Conservation (phyloP, 1,140 invertebrate genomes). For the Antheraea pernyi region DNA sequence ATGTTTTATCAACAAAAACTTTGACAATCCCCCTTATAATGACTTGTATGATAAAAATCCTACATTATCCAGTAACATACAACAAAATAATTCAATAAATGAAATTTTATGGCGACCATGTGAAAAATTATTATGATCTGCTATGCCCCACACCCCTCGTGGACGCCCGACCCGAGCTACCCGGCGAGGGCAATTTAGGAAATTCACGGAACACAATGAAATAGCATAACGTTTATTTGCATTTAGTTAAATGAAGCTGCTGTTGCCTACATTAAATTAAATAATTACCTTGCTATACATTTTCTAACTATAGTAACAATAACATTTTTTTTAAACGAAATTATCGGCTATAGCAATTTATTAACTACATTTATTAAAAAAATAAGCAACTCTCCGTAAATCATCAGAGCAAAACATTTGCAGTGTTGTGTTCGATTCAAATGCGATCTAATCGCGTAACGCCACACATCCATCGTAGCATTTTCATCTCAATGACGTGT, state of each 20-base stretch:
- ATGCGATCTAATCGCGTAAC: no score
- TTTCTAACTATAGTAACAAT: neutral
- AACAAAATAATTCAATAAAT: neutral
- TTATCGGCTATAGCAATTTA: no score
- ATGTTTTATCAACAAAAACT: neutral
- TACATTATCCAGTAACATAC: neutral
- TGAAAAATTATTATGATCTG: constrained; percentile 33
- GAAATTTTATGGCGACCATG: constrained; percentile 27
- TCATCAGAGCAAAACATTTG: neutral
- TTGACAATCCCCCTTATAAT: neutral
- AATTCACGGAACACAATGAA: constrained; percentile 25
- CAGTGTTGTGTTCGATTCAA: no score
- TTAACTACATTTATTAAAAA: neutral
- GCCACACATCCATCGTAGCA: no score
- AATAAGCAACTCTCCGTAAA: neutral
- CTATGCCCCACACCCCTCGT: constrained; percentile 15
- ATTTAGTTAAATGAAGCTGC: neutral
- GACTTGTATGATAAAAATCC: neutral
- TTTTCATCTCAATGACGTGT: no score
- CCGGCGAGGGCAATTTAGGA: constrained; percentile 34
- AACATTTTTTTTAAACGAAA: no score
- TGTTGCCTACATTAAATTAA: neutral
- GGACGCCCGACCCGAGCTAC: constrained; percentile 15
- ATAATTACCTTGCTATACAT: neutral
- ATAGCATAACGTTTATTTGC: constrained; percentile 16